Evolutionary conservation across 2,113 vertebrate species (phyloP), one percentile per base, ranked within the genome.

Genomic region (Platichthys flesus): DNA sequence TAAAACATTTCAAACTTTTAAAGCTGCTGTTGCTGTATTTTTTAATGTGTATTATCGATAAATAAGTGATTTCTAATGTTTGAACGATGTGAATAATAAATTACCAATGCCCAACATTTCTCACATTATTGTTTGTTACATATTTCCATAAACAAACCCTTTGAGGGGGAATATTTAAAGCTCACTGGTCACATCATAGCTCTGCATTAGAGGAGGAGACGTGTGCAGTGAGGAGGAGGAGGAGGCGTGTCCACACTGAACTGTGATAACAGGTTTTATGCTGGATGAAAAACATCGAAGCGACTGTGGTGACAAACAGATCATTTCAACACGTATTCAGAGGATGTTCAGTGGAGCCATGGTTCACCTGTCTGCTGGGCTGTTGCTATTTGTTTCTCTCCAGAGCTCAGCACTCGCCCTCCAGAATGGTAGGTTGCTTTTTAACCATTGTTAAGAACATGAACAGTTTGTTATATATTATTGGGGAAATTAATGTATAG

Each of bases 361-460:
- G 89, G 49, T 61, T 80, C 71, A 52, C 13, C 20, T 69, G 2
- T 31, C 55, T 1, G 2, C 70, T 0, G 54, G 52, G 31, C 35
- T 84, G 63, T 51, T 91, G 52, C 9, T 84, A 0, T 21, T 79
- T 16, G 72, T 90, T 79, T 85, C 62, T 56, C 28, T 86, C 9
- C 67, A 61, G 13, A 78, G 57, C n/a, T 85, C 67, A 3, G 82
- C 67, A 2, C 65, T 83, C 13, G 0, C 21, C 24, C 47, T 52
- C 5, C 16, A 63, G 24, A 93, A 91, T 82, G 90, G 91, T 93
- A 85, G 90, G 82, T 68, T 1, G 3, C 9, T 40, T 42, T 55
- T 52, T 18, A 45, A 58, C 8, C 35, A 37, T 55, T 42, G 3
- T 55, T 5, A 15, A 21, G 4, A 40, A 56, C 9, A 31, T 28